Evolutionary conservation across 2,113 vertebrate genomes (phyloP).

Genomic region (Chaetodon trifascialis): DNA sequence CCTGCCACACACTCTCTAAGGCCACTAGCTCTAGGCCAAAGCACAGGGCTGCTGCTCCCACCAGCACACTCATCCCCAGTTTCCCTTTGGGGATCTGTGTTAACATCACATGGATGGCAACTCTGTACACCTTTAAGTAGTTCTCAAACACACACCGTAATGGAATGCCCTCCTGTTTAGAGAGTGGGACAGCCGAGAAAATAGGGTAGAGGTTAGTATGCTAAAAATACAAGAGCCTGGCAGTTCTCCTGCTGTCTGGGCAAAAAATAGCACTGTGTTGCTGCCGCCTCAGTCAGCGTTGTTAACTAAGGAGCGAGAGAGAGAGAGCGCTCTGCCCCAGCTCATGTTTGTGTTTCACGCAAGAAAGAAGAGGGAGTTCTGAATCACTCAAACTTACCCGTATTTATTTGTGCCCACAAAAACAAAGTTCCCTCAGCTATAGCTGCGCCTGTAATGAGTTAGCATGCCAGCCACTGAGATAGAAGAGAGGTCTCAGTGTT

Average conservation of each 20-base stretch:
- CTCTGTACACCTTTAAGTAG: constrained; percentile 61
- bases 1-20: constrained; percentile 16
- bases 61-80: constrained; percentile 42
- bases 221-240: constrained; percentile 78
- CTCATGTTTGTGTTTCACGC: constrained; percentile 43
- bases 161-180: constrained; percentile 70
- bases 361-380: constrained; percentile 10
- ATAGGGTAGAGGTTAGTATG: constrained; percentile 78
- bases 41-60: constrained; percentile 37
- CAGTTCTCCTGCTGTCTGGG: constrained; percentile 62
- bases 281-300: constrained; percentile 67
- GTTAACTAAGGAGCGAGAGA: constrained; percentile 51
- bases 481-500: constrained; percentile 13
- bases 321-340: neutral
- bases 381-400: constrained; percentile 39
- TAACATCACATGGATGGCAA: constrained; percentile 68
- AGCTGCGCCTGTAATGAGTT: constrained; percentile 43
- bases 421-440: constrained; percentile 40
- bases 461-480: constrained; percentile 19
- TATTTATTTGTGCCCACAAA: constrained; percentile 47
- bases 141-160: constrained; percentile 14
- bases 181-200: constrained; percentile 69
- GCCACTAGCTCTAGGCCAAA: constrained; percentile 53
- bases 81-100: constrained; percentile 58
- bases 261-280: constrained; percentile 74